Percentiles rank a stretch among this genome's conserved stretches.
phyloP scores from a whole-genome alignment of 2,113 vertebrate species.

The Hypomesus transpacificus region DNA sequence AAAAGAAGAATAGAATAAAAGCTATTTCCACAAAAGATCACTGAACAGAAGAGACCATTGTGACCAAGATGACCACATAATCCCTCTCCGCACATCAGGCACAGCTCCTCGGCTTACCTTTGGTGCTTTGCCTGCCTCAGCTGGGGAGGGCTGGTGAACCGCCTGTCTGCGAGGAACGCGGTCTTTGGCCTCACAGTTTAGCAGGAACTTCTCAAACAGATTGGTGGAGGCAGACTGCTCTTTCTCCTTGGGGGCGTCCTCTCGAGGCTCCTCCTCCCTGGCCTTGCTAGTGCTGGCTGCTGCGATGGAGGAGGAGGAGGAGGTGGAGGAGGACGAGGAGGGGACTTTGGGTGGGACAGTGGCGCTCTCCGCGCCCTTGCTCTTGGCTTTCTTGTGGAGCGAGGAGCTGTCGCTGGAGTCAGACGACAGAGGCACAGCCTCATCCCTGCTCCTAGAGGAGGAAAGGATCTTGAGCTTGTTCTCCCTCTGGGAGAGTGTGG shows the following conservation, averaged over 20 bases:
- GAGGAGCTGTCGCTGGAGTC: constrained; percentile 75
- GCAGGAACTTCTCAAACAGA: constrained; percentile 74
- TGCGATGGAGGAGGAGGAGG: constrained; percentile 47
- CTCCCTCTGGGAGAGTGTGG: constrained; percentile 53
- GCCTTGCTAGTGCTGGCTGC: constrained; percentile 36
- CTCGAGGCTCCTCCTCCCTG: constrained; percentile 65
- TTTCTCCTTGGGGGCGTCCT: constrained; percentile 58
- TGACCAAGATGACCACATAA: too few species aligned
- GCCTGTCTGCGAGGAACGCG: constrained; percentile 61
- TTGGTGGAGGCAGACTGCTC: constrained; percentile 61
- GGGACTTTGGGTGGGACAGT: constrained; percentile 39
- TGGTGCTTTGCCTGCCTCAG: constrained; percentile 50
- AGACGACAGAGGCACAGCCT: constrained; percentile 52
- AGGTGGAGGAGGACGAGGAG: constrained; percentile 53
- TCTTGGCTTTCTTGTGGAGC: constrained; percentile 52
- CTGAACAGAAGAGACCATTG: too few species aligned
- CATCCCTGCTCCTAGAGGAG: constrained; percentile 65
- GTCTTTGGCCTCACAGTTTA: constrained; percentile 75
- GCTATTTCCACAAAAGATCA: too few species aligned
- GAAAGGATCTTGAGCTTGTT: constrained; percentile 71
- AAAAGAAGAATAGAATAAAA: constrained; percentile 3
- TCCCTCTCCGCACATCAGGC: background rate
- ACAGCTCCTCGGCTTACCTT: constrained; percentile 54
- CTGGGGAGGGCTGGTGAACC: constrained; percentile 29
- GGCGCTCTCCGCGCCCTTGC: constrained; percentile 55